These are phyloP conservation scores for Puma concolor DNA, from an alignment of 2,113 vertebrate genomes.

Conservation along the genomic window DNA sequence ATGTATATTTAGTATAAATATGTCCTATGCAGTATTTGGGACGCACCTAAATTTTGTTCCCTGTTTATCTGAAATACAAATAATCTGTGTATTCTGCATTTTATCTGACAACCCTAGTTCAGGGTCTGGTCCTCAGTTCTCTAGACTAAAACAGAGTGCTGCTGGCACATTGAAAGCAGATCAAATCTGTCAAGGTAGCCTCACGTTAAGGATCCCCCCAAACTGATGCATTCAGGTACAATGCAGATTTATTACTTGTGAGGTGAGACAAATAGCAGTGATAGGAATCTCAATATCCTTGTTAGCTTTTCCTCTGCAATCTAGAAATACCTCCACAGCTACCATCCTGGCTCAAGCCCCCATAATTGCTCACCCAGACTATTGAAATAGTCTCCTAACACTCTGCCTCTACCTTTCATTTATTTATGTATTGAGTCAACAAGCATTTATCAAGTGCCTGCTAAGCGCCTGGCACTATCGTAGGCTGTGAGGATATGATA, in stretches of 20 bases:
- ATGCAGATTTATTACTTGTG: background rate
- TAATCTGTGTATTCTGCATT: background rate
- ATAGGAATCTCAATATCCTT: background rate
- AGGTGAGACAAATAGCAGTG: background rate
- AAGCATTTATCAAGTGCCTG: background rate
- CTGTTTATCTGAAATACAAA: background rate
- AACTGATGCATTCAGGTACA: background rate
- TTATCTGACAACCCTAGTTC: background rate
- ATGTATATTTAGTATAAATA: background rate
- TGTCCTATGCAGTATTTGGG: background rate
- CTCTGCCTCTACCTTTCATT: background rate
- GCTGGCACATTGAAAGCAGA: background rate
- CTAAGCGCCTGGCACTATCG: background rate
- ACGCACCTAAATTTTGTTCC: background rate
- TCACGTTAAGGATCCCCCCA: background rate
- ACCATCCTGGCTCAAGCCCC: background rate
- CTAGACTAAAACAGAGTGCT: background rate
- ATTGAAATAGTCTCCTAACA: background rate
- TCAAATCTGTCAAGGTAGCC: background rate
- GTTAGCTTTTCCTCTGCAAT: background rate
- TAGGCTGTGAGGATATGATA: background rate
- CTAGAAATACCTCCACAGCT: background rate
- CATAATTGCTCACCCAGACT: background rate
- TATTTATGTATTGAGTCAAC: background rate
- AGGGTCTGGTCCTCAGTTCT: background rate